Base-by-base conservation (phyloP, 92 coral and sea anemone species). In the Pocillopora meandrina region DNA sequence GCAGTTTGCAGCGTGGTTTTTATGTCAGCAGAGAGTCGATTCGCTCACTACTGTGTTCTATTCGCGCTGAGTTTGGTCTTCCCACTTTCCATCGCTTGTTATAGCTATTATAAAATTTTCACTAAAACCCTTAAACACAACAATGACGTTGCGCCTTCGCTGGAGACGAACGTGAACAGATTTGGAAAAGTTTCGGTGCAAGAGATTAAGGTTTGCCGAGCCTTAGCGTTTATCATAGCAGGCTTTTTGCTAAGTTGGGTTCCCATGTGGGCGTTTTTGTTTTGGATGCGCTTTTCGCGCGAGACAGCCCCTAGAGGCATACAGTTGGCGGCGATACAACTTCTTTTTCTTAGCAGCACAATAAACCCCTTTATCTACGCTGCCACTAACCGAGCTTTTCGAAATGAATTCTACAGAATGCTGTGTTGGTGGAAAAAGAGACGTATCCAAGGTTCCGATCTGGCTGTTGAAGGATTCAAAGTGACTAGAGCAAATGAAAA, bases 1-100 rank as follows among this genome's bases (percentile, higher is more conserved):
- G 89, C 89, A 14, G 85, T 78, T 2, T 88, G 91, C 47, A 78
- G 85, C 26, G 78, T 88, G 12, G 81, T 79, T 34, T 88, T 61
- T 60, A 62, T 47, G 13, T 64, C 15, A 42, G n/a, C 12, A 21
- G 65, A 68, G 52, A 66, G 79, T 10, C 72, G 84, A 47, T 63
- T 82, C 8, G 65, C 57, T 5, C 90, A 87, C 69, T 87, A 87
- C 66, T 66, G 84, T 16, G 31, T 66, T 19, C 78, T 82, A n/a
- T 81, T 74, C 12, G 33, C 36, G 13, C 61, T 74, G 5, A 74
- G 75, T 66, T 65, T 81, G 19, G 74, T 67, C 11, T 56, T 87
- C 11, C 90, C 87, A 4, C 47, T 87, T 13, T 61, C 58, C 2
- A 52, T 76, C 12, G 82, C 82, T 26, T 75, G 75, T 26, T 71